Percentiles rank a stretch among this genome's conserved stretches.
Evolutionary conservation across 2,797 vertebrate genomes (phyloP).

Genomic region (Xenops minutus): DNA sequence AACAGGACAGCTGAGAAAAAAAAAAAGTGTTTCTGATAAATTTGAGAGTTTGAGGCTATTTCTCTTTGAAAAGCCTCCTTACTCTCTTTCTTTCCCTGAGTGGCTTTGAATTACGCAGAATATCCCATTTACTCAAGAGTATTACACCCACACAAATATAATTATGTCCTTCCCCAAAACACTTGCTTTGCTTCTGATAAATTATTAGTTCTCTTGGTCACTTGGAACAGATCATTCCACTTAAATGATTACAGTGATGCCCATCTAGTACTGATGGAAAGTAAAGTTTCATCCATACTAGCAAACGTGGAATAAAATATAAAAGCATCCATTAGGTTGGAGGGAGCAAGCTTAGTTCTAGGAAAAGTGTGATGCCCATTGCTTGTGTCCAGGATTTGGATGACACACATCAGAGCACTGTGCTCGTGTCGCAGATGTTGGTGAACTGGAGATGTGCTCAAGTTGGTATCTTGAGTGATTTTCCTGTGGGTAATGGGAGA

Average conservation of each 20-base stretch:
- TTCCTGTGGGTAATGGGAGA: not conserved
- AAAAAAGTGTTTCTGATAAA: not conserved
- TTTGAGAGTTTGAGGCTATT: not conserved
- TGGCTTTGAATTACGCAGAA: not conserved
- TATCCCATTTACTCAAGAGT: not conserved
- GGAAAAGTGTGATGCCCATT: not conserved
- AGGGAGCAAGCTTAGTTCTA: not conserved
- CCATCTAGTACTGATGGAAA: not conserved
- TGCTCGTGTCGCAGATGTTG: not conserved
- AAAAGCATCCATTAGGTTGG: not conserved
- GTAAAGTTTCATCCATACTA: not conserved
- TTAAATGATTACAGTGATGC: not conserved
- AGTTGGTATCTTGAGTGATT: not conserved
- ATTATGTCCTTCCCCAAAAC: not conserved
- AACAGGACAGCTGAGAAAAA: not conserved
- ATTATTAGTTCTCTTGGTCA: not conserved
- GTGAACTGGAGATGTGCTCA: not conserved
- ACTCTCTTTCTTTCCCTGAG: not conserved
- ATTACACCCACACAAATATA: not conserved
- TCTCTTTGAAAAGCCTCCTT: not conserved
- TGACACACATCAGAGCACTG: fast-evolving
- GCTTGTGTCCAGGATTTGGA: not conserved
- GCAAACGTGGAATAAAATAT: not conserved
- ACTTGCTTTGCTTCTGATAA: not conserved
- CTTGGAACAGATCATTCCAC: not conserved